phyloP scores from a whole-genome alignment of 2,888 invertebrate genomes.

The Itoplectis maculator region DNA sequence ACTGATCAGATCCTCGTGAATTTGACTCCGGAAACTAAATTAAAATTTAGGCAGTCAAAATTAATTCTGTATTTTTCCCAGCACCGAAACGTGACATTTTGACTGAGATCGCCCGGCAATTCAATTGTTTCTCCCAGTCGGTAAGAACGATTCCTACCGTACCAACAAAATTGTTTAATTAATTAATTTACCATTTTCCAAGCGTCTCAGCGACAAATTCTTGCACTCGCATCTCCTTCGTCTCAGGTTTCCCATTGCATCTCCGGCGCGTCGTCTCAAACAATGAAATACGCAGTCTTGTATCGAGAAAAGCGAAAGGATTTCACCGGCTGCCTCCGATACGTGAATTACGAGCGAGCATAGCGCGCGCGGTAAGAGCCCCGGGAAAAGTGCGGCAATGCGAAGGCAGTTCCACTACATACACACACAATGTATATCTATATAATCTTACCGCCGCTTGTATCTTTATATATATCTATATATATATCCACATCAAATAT shows the following conservation, averaged over 20 bases:
- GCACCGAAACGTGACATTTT: constrained; percentile 50
- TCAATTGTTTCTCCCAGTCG: constrained; percentile 33
- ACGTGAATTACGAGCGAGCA: constrained; percentile 36
- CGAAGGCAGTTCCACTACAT: constrained; percentile 13
- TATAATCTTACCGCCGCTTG: constrained; percentile 1
- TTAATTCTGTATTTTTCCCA: constrained; percentile 1
- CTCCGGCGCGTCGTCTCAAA: background rate
- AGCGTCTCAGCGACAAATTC: too few relatives aligned
- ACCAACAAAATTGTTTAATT: too few relatives aligned
- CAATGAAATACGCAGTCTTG: background rate
- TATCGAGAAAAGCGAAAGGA: background rate
- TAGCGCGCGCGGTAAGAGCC: background rate
- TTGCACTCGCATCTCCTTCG: too few relatives aligned
- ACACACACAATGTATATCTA: constrained; percentile 3
- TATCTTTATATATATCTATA: constrained; percentile 31
- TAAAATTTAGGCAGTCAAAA: constrained; percentile 17
- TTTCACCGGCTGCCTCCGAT: background rate
- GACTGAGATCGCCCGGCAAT: background rate
- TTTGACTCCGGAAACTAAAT: background rate
- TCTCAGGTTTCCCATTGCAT: too few relatives aligned
- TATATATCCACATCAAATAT: constrained; percentile 20
- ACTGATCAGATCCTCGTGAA: too few relatives aligned
- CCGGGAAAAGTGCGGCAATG: constrained; percentile 18
- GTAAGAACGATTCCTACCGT: background rate
- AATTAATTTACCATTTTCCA: too few relatives aligned